Percentiles rank a stretch among this genome's conserved stretches.
Conservation (phyloP, 2,888 invertebrate genomes). For the Sarcophaga carnaria region DNA sequence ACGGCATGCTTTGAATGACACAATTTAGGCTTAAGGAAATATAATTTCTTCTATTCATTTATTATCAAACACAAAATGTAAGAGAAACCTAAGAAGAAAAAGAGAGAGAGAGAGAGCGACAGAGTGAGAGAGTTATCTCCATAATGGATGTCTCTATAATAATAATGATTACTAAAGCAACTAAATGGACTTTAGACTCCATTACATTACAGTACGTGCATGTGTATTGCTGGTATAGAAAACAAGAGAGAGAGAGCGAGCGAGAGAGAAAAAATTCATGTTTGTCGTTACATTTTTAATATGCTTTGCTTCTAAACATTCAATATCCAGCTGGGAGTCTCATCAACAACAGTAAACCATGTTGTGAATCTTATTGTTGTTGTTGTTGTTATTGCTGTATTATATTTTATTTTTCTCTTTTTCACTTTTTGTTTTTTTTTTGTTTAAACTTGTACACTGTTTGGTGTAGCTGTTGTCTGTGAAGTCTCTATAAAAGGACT, state of each 20-base stretch:
- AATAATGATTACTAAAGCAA: conserved; percentile 58
- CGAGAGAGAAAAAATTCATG: too few species aligned
- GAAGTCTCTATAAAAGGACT: conserved; percentile 30
- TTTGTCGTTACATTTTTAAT: conserved; percentile 11
- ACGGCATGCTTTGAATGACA: conserved; percentile 26
- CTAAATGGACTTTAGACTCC: conserved; percentile 40
- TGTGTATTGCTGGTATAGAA: not conserved
- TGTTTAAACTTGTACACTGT: not conserved
- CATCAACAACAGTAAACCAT: conserved; percentile 32
- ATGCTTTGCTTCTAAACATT: conserved; percentile 3
- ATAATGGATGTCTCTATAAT: conserved; percentile 50
- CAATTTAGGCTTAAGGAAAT: conserved; percentile 52
- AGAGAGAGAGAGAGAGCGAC: conserved; percentile 8
- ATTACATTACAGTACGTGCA: not conserved
- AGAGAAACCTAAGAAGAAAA: conserved; percentile 24
- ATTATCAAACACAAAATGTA: conserved; percentile 3
- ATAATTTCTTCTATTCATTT: conserved; percentile 48
- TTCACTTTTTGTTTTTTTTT: not conserved
- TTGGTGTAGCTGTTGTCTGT: conserved; percentile 13
- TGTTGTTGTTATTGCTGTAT: not conserved
- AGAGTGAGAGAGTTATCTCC: conserved; percentile 2
- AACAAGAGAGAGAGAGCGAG: too few species aligned
- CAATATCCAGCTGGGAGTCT: conserved; percentile 54
- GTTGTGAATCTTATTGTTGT: conserved; percentile 26
- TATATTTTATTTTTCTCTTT: not conserved